Percentiles rank a stretch among this genome's conserved stretches.
phyloP scores from a whole-genome alignment of 92 coral and sea anemone species.

The Muricea muricata region DNA sequence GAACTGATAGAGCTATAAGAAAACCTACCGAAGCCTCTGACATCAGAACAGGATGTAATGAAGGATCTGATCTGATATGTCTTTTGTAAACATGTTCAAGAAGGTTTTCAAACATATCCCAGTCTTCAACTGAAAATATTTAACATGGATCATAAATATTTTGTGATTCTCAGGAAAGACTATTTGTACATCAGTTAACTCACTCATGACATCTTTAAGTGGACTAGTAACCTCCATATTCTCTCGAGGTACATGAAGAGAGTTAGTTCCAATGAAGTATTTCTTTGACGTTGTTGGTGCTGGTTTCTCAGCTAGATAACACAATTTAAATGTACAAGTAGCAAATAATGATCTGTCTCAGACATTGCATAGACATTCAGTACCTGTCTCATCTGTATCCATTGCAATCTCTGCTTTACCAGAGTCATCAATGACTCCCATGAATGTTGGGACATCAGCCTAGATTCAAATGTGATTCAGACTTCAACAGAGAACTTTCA shows the following conservation, averaged over 20 bases:
- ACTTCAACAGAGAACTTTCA: no score
- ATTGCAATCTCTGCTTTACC: constrained; percentile 68
- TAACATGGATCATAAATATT: neutral
- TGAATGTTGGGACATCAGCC: constrained; percentile 91
- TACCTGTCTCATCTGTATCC: constrained; percentile 83
- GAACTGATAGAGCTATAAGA: neutral
- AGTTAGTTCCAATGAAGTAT: constrained; percentile 84
- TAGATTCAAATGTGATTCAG: no score
- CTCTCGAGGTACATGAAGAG: constrained; percentile 88
- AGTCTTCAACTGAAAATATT: constrained; percentile 88
- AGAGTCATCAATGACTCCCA: constrained; percentile 78
- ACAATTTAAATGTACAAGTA: neutral
- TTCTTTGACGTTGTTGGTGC: constrained; percentile 68
- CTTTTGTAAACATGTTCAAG: constrained; percentile 86
- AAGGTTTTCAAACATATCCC: constrained; percentile 94
- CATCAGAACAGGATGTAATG: constrained; percentile 93
- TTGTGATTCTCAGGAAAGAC: neutral
- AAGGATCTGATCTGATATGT: constrained; percentile 88
- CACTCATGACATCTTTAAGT: constrained; percentile 98
- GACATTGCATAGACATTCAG: no score
- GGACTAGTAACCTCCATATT: constrained; percentile 89
- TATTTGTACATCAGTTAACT: no score
- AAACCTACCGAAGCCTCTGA: constrained; percentile 97
- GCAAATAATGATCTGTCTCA: neutral
- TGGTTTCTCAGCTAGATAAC: neutral